Base-by-base conservation (phyloP, 2,113 vertebrate species). In the Hipposideros armiger region DNA sequence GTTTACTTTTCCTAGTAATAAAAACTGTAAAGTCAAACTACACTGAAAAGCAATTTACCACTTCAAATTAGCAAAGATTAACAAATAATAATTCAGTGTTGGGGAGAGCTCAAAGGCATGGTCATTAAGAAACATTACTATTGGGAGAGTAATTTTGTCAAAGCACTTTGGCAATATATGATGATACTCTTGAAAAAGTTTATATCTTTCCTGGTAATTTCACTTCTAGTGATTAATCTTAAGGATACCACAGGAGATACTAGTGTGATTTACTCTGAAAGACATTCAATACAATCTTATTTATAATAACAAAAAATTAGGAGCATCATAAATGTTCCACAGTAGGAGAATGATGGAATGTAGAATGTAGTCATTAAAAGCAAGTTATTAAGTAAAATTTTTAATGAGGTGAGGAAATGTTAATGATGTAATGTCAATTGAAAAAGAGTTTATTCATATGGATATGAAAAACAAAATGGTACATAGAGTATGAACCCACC, bases 351-450 rank as follows among this genome's bases (percentile, higher is more conserved):
- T 64, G 32, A 58, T 84, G 26, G 45, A 84, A 84, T 42, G 11
- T 4, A 50, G 42, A 83, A 28, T 42, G 24, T 52, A 73, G 40
- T 66, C 11, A 78, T 84, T 94, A 88, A 94, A 58, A 76, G 69
- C 24, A 76, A 77, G 50, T 83, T 69, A 72, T 11, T 92, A 22
- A 87, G 69, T 14, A 94, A n/a, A 72, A 47, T 87, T 96, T 92
- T 91, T 78, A 72, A 88, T 73, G 40, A 72, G 40, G 64, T 91
- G 66, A 19, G 16, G 19, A 67, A 87, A 67, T 78, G 9, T 78
- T 73, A 72, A 56, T 81, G 30, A 24, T 66, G 22, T 60, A 58
- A 24, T 50, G 3, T 67, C 72, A 78, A 36, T 67, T 17, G 32
- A 17, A 80, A n/a, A 69, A 52, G 6, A 24, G 20, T 78, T 78